These are phyloP conservation scores for Lepus oiostolus DNA, from an alignment of 2,797 vertebrate species.

Conservation along the genomic window DNA sequence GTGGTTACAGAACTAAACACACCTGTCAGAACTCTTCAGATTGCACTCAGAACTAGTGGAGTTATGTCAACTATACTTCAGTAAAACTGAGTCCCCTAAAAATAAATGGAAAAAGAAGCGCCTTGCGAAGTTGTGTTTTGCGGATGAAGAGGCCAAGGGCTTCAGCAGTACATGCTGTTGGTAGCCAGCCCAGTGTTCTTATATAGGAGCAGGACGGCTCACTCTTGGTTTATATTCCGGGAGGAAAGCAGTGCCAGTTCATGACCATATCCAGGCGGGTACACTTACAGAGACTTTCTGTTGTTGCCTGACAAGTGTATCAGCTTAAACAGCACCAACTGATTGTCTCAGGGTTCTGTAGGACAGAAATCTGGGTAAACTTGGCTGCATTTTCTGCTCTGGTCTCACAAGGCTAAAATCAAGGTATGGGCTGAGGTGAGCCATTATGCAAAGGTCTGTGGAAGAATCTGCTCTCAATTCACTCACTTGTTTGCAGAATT, in stretches of 20 bases:
- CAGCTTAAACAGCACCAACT: neutral
- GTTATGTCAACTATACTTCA: conserved; percentile 12
- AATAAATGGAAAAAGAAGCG: conserved; percentile 17
- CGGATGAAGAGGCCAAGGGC: neutral
- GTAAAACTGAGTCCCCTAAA: neutral
- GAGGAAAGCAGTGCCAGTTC: too few species aligned
- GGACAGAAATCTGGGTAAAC: neutral
- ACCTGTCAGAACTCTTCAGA: conserved; percentile 39
- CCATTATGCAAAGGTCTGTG: neutral
- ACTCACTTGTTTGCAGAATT: conserved; percentile 22
- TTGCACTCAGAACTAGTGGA: neutral
- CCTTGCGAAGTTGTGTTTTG: neutral
- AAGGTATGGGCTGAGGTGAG: too few species aligned
- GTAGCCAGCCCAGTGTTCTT: too few species aligned
- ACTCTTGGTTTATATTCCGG: too few species aligned
- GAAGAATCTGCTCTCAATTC: neutral
- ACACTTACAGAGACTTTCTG: neutral
- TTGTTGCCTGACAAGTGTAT: neutral
- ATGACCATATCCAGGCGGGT: neutral
- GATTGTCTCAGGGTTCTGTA: neutral
- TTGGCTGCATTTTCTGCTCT: neutral
- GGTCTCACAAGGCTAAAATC: too few species aligned
- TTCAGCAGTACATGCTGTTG: too few species aligned
- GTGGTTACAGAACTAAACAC: neutral
- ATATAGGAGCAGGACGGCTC: too few species aligned